Evolutionary conservation across 2,888 invertebrate species (phyloP).

Genomic region (Pammene fasciana): DNA sequence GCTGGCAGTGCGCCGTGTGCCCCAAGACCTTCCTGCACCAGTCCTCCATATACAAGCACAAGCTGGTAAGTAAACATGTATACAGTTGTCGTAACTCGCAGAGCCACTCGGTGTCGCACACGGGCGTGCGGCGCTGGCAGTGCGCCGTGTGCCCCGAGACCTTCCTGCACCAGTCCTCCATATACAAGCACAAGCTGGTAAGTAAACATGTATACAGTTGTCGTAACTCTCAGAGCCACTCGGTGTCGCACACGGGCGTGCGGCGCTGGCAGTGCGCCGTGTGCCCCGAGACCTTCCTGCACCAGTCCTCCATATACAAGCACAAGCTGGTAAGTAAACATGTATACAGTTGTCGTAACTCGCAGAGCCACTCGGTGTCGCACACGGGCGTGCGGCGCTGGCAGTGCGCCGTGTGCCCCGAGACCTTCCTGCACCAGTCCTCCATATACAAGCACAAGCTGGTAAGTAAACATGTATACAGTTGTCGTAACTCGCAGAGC

Average conservation of each 20-base stretch:
- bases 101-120: no score
- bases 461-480: conserved; percentile 16
- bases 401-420: conserved; percentile 40
- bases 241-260: conserved; percentile 38
- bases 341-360: no score
- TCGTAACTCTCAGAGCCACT: conserved; percentile 27
- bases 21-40: conserved; percentile 42
- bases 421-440: conserved; percentile 41
- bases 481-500: conserved; percentile 16
- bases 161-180: conserved; percentile 40
- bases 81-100: no score
- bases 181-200: conserved; percentile 41
- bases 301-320: conserved; percentile 41
- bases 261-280: conserved; percentile 38
- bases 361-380: conserved; percentile 38
- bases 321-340: conserved; percentile 32
- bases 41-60: conserved; percentile 41
- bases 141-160: no score
- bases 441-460: conserved; percentile 41
- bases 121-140: no score
- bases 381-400: conserved; percentile 39
- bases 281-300: conserved; percentile 41
- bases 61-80: conserved; percentile 23
- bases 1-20: conserved; percentile 39
- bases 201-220: no score